phyloP scores from a whole-genome alignment of 2,888 invertebrate genomes.

The Magallana nippona region DNA sequence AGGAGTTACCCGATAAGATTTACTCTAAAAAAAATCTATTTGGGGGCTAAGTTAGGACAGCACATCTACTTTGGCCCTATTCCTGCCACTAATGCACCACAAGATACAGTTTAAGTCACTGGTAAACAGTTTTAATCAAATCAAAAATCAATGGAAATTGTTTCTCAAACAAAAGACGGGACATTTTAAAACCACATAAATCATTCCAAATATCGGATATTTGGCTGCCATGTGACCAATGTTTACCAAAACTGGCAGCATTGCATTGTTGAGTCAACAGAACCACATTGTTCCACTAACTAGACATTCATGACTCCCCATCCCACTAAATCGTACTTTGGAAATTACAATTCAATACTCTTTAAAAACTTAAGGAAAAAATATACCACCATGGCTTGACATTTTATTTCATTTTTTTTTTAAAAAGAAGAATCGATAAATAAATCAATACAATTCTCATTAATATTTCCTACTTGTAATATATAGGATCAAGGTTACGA shows the following conservation, averaged over 20 bases:
- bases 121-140: constrained; percentile 27
- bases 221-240: neutral
- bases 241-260: neutral
- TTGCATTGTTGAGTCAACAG: neutral
- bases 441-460: neutral
- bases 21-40: constrained; percentile 5
- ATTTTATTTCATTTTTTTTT: neutral
- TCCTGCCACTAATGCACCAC: constrained; percentile 6
- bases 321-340: neutral
- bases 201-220: neutral
- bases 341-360: neutral
- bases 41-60: neutral
- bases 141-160: constrained; percentile 24
- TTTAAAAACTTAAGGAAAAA: neutral
- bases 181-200: constrained; percentile 21
- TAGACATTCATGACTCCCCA: neutral
- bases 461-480: constrained; percentile 1
- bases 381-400: no score
- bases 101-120: constrained; percentile 8
- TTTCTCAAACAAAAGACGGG: constrained; percentile 2
- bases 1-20: constrained; percentile 12
- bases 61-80: constrained; percentile 12
- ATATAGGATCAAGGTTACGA: neutral
- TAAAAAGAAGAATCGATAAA: neutral
- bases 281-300: neutral